These are phyloP conservation scores for Tribolium madens DNA, from an alignment of 1,140 invertebrate species.

Conservation along the genomic window DNA sequence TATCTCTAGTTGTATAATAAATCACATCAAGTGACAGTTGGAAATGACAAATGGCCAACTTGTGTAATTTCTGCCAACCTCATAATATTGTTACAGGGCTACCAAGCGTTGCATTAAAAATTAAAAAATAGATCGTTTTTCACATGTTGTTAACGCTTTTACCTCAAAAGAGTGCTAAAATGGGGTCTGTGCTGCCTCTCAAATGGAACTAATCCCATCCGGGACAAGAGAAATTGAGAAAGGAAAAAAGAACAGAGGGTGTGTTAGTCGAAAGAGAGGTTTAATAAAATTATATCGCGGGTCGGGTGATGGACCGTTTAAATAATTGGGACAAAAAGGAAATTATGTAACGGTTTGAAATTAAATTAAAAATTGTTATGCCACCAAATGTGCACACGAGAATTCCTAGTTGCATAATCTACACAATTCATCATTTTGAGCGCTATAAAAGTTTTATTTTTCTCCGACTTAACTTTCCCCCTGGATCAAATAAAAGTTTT, in stretches of 20 bases:
- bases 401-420: background rate
- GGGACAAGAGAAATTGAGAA: constrained; percentile 13
- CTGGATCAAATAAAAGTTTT: background rate
- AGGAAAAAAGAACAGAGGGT: background rate
- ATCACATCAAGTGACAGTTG: background rate
- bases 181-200: background rate
- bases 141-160: background rate
- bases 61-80: background rate
- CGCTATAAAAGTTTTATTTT: background rate
- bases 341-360: background rate
- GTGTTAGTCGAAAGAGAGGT: background rate
- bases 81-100: background rate
- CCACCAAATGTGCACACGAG: background rate
- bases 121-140: background rate
- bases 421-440: background rate
- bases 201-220: constrained; percentile 18
- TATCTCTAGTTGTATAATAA: background rate
- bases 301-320: background rate
- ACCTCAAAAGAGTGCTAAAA: constrained; percentile 6
- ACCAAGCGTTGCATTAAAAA: background rate
- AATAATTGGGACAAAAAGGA: background rate
- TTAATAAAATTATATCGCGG: background rate
- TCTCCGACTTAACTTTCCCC: background rate
- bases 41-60: background rate
- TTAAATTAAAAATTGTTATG: background rate